Percentiles rank a stretch among this genome's conserved stretches.
Conservation (phyloP, 2,797 vertebrate species). For the Muscicapa striata region DNA sequence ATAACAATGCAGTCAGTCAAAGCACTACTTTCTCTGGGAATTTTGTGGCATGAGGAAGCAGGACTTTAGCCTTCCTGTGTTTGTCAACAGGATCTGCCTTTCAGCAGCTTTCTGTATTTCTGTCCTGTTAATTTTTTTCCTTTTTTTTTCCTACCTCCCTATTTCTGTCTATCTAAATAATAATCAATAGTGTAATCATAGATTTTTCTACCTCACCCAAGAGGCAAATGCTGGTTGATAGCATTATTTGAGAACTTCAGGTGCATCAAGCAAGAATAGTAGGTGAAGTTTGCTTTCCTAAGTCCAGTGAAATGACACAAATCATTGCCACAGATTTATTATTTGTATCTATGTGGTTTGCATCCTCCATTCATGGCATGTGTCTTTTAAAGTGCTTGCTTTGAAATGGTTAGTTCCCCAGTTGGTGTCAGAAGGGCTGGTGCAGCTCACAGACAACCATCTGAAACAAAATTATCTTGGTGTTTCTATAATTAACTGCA, state of each 20-base stretch:
- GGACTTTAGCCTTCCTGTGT: conserved; percentile 18
- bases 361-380: not conserved
- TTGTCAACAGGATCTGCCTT: conserved; percentile 24
- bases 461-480: not conserved
- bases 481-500: conserved; percentile 15
- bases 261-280: not conserved
- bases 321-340: not conserved
- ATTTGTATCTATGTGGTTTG: not conserved
- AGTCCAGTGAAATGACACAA: not conserved
- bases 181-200: not conserved
- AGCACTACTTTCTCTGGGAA: conserved; percentile 24
- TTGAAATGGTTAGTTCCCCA: not conserved
- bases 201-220: conserved; percentile 10
- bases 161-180: not conserved
- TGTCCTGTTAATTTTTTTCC: not conserved
- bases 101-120: not conserved
- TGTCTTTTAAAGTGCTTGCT: not conserved
- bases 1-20: conserved; percentile 25
- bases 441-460: not conserved
- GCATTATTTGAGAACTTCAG: not conserved
- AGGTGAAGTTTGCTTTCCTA: not conserved
- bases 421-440: not conserved
- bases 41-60: conserved; percentile 27
- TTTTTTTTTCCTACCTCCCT: rapidly evolving
- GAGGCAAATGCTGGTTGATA: not conserved